Evolutionary conservation across 2,888 invertebrate genomes (phyloP), one percentile per base, ranked within the genome.

Genomic region (Scaptomyza caliginosa): DNA sequence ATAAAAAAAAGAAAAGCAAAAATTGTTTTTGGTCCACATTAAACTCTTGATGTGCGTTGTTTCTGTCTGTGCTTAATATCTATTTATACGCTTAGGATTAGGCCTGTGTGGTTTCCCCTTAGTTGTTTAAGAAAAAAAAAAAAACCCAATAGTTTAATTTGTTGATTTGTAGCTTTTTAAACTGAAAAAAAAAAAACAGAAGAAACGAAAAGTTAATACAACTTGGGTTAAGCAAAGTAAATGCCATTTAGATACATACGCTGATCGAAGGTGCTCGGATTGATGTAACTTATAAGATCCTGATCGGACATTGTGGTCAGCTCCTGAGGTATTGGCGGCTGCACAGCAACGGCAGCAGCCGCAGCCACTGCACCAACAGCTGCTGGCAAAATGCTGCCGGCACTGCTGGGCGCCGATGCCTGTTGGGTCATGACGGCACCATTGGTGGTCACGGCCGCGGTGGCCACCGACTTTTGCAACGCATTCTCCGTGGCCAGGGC

Each of bases 261-360:
- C 93, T 95, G 95, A 92, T 96, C 97, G 91, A 97, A 97, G 91
- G 96, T 96, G 93, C 95, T 96, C 49, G 97, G 96, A 92, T 97
- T 96, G 79, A 97, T 97, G 92, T 96, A 96, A 90, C 95, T 96
- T 79, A 97, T 94, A 78, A 97, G 93, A 92, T 97, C 97, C 91
- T 95, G 95, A 91, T 97, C 97, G 70, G 96, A 96, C 95, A 97
- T 96, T 84, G 95, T 94, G 8, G 96, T 95, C 77, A 97, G 93
- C 43, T 95, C 94, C 88, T 95, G 95, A 51, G 93, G 95, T 91
- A 93, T 93, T 93, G 94, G 94, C 13, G 89, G 82, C 34, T 89
- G 82, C 3, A 90, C 77, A 13, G 90, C 87, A 24, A 89, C 90
- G 78, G 92, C 88, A 88, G 93, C 87, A 3, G 89, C 86, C 17